Percentiles rank a stretch among this genome's conserved stretches.
Conservation (phyloP, 2,113 vertebrate genomes). For the Scophthalmus maximus region DNA sequence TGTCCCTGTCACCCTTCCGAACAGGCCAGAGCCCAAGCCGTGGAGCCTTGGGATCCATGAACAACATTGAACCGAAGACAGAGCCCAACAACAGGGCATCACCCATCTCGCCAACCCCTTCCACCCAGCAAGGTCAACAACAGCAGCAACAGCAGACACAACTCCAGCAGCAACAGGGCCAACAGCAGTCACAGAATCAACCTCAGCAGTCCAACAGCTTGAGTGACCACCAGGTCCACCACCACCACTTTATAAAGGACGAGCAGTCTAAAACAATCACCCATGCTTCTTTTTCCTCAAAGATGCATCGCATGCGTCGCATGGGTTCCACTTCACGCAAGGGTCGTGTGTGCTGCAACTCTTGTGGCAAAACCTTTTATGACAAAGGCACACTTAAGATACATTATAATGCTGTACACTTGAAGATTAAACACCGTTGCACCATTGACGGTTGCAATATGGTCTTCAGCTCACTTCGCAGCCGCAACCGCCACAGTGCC, state of each 20-base stretch:
- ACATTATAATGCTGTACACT: constrained; percentile 97
- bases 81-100: constrained; percentile 91
- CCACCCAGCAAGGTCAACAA: constrained; percentile 78
- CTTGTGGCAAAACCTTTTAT: constrained; percentile 99
- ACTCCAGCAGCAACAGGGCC: constrained; percentile 85
- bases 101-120: constrained; percentile 81
- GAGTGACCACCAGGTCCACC: constrained; percentile 85
- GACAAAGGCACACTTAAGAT: constrained; percentile 99
- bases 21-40: constrained; percentile 91
- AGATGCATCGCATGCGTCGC: constrained; percentile 97
- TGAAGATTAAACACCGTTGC: constrained; percentile 99
- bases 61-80: constrained; percentile 93
- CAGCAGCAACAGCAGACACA: constrained; percentile 84
- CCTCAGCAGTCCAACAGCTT: constrained; percentile 84
- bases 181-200: constrained; percentile 75
- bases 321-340: constrained; percentile 97
- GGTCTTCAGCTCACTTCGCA: constrained; percentile 98
- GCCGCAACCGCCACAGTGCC: constrained; percentile 98
- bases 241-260: constrained; percentile 87
- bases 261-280: constrained; percentile 89
- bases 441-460: constrained; percentile 99
- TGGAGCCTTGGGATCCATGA: constrained; percentile 89
- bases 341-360: constrained; percentile 97
- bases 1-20: constrained; percentile 93
- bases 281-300: constrained; percentile 88